Percentiles rank a stretch among this genome's conserved stretches.
Conservation (phyloP, 2,888 invertebrate species). For the Aphelenchoides bicaudatus region DNA sequence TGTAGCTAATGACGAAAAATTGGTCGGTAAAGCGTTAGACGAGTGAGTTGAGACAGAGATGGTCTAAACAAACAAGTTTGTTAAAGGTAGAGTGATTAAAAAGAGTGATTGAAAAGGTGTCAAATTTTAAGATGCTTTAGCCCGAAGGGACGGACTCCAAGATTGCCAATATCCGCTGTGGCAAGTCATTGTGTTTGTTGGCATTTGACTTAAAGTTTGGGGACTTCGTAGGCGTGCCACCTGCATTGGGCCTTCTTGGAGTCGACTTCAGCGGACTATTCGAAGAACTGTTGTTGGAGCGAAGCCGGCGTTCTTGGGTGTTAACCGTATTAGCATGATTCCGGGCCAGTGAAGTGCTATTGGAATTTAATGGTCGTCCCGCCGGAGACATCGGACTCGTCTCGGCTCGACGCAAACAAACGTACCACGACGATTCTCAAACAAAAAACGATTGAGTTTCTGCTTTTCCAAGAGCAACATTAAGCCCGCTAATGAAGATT, state of each 20-base stretch:
- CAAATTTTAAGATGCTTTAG: too few relatives aligned
- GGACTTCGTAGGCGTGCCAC: constrained; percentile 1
- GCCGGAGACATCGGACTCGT: constrained; percentile 3
- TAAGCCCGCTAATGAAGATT: neutral
- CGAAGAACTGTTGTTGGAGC: constrained; percentile 4
- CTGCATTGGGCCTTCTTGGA: neutral
- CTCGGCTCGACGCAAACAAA: neutral
- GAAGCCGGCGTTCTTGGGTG: neutral
- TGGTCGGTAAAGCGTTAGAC: constrained; percentile 9
- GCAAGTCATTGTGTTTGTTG: neutral
- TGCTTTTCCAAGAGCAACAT: neutral
- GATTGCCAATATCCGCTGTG: constrained; percentile 8
- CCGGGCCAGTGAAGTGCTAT: too few relatives aligned
- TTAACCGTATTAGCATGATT: too few relatives aligned
- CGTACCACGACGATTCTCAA: neutral
- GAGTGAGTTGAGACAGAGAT: constrained; percentile 10
- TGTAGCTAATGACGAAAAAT: neutral
- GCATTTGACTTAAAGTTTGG: neutral
- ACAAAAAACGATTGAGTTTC: neutral
- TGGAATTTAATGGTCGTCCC: constrained; percentile 5
- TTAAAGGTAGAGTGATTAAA: too few relatives aligned
- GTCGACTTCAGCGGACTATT: neutral
- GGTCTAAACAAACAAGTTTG: too few relatives aligned
- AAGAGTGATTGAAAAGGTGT: too few relatives aligned
- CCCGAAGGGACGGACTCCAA: constrained; percentile 5